These are phyloP conservation scores for Mus spicilegus DNA, from an alignment of 2,113 vertebrate genomes.

Conservation along the genomic window DNA sequence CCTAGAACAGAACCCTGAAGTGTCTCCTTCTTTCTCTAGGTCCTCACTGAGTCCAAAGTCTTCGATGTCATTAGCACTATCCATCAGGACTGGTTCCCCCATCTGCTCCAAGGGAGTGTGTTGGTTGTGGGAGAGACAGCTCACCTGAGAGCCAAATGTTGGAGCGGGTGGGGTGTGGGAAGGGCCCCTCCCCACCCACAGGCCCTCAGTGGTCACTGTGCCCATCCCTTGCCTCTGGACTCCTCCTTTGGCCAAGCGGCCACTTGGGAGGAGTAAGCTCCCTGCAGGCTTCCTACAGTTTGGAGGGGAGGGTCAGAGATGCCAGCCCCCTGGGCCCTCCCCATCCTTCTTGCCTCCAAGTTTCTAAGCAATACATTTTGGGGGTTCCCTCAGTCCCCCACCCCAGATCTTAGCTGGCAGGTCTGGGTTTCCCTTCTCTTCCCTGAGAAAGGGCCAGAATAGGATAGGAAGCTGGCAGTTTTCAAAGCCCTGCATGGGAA, in stretches of 20 bases:
- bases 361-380: slow-evolving; percentile 85
- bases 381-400: slow-evolving; percentile 78
- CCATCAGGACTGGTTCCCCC: slow-evolving; percentile 76
- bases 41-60: slow-evolving; percentile 69
- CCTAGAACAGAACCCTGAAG: background rate
- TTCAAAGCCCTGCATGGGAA: slow-evolving; percentile 50
- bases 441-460: slow-evolving; percentile 50
- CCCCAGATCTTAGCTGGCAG: slow-evolving; percentile 82
- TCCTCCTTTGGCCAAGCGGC: background rate
- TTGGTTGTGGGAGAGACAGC: background rate
- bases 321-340: slow-evolving; percentile 79
- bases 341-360: slow-evolving; percentile 79
- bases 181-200: slow-evolving; percentile 61
- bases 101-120: slow-evolving; percentile 57
- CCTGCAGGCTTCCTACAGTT: slow-evolving; percentile 52
- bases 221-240: slow-evolving; percentile 59
- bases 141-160: slow-evolving; percentile 63
- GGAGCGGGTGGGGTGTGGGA: slow-evolving; percentile 70
- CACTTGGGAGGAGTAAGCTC: slow-evolving; percentile 47
- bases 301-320: slow-evolving; percentile 69
- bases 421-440: slow-evolving; percentile 74
- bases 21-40: slow-evolving; percentile 40
- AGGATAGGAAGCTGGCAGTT: slow-evolving; percentile 53
- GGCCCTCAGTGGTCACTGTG: slow-evolving; percentile 71
- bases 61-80: slow-evolving; percentile 85